Evolutionary conservation across 1,140 invertebrate genomes (phyloP), one percentile per base, ranked within the genome.

Genomic region (Samia ricini): DNA sequence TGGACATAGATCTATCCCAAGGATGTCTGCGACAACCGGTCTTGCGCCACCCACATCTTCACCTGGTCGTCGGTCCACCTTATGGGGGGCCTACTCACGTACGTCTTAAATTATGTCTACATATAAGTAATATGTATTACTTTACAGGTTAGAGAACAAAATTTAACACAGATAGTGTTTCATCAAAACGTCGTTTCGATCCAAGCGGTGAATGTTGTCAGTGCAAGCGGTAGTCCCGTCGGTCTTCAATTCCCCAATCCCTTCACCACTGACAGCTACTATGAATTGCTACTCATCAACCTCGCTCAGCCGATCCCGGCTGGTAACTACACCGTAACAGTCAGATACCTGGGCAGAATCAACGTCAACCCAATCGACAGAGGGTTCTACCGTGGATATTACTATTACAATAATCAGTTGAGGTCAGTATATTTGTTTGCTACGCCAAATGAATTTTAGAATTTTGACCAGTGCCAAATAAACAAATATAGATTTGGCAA

Each of bases 361-460:
- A 79, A 86, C 19, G 69, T 72, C 48, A 89, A 89, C 58, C 84
- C 82, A 1, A 7, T 76, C 10, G 84, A 86, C 12, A 75, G 85
- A 64, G 87, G 87, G 15, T 88, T 89, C 61, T 89, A 89, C 57
- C 82, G 79, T 49, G 87, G 87, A 1, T 83, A 89, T 54, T 89
- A 89, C 15, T 83, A 79, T 51, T 24, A 63, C 0, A 76, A 79
- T 15, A 74, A 66, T 60, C 26, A 71, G 21, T 60, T 57, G n/a
- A 68, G 76, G 85, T 88, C 60, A 71, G 56, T 48, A 18, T 10
- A 4, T 56, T 42, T 36, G 8, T 12, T 7, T 7, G 33, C 7
- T 36, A 36, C 33, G 15, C 15, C 33, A 36, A 7, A 36, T 36
- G 15, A 7, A 36, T 36, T 15, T 36, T 36, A n/a, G n/a, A n/a